Evolutionary conservation across 1,140 invertebrate genomes (phyloP).

Genomic region (Drosophila albomicans): DNA sequence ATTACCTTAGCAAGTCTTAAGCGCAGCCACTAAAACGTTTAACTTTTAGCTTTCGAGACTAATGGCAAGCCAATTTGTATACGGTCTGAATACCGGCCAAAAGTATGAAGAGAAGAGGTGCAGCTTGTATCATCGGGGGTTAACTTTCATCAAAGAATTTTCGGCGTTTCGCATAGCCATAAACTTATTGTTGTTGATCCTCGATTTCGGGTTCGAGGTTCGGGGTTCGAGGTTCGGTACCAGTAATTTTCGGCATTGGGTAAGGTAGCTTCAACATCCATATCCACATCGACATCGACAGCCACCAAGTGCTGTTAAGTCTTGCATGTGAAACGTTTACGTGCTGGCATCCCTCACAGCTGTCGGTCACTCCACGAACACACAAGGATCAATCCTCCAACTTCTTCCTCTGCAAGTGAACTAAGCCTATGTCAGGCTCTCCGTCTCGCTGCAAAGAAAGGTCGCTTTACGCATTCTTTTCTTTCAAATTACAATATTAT

Average conservation of each 20-base stretch:
- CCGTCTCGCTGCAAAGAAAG: constrained; percentile 51
- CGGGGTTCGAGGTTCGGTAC: too few relatives aligned
- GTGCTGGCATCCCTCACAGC: constrained; percentile 70
- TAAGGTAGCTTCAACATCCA: constrained; percentile 25
- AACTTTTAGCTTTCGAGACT: constrained; percentile 73
- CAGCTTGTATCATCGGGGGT: constrained; percentile 9
- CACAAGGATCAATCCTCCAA: constrained; percentile 9
- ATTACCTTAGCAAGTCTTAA: constrained; percentile 53
- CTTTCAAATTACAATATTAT: constrained; percentile 78
- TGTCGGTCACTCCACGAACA: constrained; percentile 30
- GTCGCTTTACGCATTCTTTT: constrained; percentile 62
- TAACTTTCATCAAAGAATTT: constrained; percentile 73
- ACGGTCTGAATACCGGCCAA: constrained; percentile 30
- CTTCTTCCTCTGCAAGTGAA: not conserved
- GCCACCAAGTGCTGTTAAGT: constrained; percentile 38
- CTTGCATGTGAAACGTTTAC: constrained; percentile 73
- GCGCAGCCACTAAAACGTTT: constrained; percentile 81
- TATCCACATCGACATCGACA: constrained; percentile 22
- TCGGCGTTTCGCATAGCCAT: constrained; percentile 74
- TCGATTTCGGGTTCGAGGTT: constrained; percentile 9
- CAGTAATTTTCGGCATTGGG: constrained; percentile 58
- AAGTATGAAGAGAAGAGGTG: constrained; percentile 23
- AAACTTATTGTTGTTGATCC: constrained; percentile 50
- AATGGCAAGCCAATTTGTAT: constrained; percentile 80
- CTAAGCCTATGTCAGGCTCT: constrained; percentile 15